Evolutionary conservation across 2,797 vertebrate species (phyloP).

Genomic region (Gobio occitaniae): DNA sequence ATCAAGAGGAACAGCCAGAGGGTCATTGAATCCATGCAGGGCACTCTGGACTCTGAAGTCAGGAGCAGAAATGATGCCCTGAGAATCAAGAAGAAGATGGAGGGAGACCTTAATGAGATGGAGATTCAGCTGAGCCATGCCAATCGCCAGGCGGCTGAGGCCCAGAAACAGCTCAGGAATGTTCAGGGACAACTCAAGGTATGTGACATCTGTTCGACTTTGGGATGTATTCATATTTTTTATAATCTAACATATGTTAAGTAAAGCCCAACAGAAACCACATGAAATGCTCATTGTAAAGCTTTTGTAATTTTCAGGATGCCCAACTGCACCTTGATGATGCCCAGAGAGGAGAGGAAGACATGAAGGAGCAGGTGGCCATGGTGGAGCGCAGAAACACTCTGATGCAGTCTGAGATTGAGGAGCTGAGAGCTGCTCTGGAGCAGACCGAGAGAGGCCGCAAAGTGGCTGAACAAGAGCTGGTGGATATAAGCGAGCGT

Average conservation of each 20-base stretch:
- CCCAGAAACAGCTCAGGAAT: slow-evolving; percentile 86
- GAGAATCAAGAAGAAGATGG: slow-evolving; percentile 92
- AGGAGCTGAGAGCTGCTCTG: slow-evolving; percentile 83
- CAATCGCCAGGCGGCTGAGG: slow-evolving; percentile 84
- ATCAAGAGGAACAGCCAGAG: slow-evolving; percentile 88
- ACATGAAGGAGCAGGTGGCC: slow-evolving; percentile 86
- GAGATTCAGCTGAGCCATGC: slow-evolving; percentile 89
- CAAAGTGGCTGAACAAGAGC: slow-evolving; percentile 86
- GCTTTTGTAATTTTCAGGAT: neutral
- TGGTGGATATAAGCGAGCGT: slow-evolving; percentile 82
- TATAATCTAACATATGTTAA: neutral
- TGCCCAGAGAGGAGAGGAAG: slow-evolving; percentile 63
- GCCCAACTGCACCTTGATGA: slow-evolving; percentile 50
- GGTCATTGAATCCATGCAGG: slow-evolving; percentile 82
- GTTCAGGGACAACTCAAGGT: slow-evolving; percentile 89
- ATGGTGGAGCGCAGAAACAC: slow-evolving; percentile 85
- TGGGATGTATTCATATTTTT: neutral
- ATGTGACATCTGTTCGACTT: slow-evolving; percentile 49
- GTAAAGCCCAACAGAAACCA: neutral
- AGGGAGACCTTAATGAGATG: slow-evolving; percentile 87
- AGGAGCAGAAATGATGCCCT: slow-evolving; percentile 89
- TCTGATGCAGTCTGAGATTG: slow-evolving; percentile 85
- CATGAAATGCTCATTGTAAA: neutral
- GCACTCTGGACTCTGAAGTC: slow-evolving; percentile 83
- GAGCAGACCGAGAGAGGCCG: slow-evolving; percentile 86